These are phyloP conservation scores for Drymonia ruficornis DNA, from an alignment of 2,888 invertebrate species.

Conservation along the genomic window DNA sequence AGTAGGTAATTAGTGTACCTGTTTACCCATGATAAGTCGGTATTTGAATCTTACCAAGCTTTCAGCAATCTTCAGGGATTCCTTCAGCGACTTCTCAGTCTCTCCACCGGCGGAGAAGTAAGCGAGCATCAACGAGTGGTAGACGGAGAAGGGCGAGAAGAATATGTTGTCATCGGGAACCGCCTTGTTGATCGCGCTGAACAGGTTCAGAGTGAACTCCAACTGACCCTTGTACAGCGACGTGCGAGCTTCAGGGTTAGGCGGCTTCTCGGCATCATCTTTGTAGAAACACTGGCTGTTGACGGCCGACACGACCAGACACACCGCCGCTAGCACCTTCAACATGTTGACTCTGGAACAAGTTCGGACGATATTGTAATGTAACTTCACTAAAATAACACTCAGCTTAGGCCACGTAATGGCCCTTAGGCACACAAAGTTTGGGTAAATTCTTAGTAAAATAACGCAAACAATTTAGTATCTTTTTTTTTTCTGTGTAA, in stretches of 20 bases:
- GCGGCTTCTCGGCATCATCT: constrained; percentile 73
- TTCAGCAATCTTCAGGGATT: constrained; percentile 85
- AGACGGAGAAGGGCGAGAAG: constrained; percentile 95
- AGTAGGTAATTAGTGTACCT: too few species aligned
- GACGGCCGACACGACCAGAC: constrained; percentile 55
- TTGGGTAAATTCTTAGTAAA: too few species aligned
- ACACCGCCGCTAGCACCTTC: constrained; percentile 49
- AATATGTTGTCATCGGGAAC: constrained; percentile 91
- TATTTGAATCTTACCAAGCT: constrained; percentile 71
- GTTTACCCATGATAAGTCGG: too few species aligned
- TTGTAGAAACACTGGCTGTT: constrained; percentile 75
- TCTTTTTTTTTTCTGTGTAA: too few species aligned
- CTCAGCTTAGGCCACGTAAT: too few species aligned
- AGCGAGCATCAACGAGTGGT: constrained; percentile 90
- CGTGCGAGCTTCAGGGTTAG: constrained; percentile 65
- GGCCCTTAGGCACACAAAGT: too few species aligned
- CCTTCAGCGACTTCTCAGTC: constrained; percentile 87
- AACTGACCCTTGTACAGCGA: constrained; percentile 79
- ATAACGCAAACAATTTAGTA: too few species aligned
- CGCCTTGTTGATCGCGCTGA: constrained; percentile 87
- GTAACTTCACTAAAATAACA: too few species aligned
- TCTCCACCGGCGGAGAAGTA: constrained; percentile 90
- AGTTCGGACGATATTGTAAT: not conserved
- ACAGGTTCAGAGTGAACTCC: constrained; percentile 88
- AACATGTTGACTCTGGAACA: constrained; percentile 57